Base-by-base conservation (phyloP, 1,140 invertebrate species). In the Maniola jurtina region DNA sequence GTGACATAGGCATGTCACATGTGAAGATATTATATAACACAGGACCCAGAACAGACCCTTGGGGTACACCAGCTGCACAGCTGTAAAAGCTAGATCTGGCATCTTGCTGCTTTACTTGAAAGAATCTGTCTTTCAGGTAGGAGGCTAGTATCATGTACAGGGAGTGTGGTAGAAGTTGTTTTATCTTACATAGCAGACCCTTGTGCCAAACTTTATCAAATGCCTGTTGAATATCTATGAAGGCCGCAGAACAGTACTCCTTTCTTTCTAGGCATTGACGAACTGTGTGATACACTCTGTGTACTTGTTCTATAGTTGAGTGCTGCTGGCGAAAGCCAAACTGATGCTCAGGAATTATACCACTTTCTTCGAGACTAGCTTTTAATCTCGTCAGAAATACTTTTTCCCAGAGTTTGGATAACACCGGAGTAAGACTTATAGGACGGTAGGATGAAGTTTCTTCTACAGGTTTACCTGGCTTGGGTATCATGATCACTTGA, bases 31-130 rank as follows among this genome's bases (percentile, higher is more conserved):
- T 42, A 40, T 64, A 64, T 6, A 64, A 52, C 2, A 57, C 40
- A 13, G 55, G 62, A 4, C 62, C 52, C 35, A 64, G 54, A 6
- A 64, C 61, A 38, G 48, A 54, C 4, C 48, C 48, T 14, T 62
- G 61, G 4, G 61, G 50, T 2, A 63, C 61, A 7, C 50, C 36
- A 9, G 61, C 50, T 11, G 34, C 2, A 50, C n/a, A 48, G 11
- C 14, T 6, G 54, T 56, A 1, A 38, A 0, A 33, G 15, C 54
- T 0, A n/a, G n/a, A n/a, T n/a, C n/a, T n/a, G n/a, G n/a, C n/a
- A n/a, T 58, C 42, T 13, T 35, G 16, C 11, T 15, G 11, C 9
- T 38, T n/a, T 6, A 58, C 55, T 48, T 48, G 34, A 9, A 64
- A 64, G 11, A 35, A 13, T 9, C 55, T n/a, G 0, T 36, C 13